phyloP scores from a whole-genome alignment of 2,113 vertebrate genomes.

The Empidonax alnorum region DNA sequence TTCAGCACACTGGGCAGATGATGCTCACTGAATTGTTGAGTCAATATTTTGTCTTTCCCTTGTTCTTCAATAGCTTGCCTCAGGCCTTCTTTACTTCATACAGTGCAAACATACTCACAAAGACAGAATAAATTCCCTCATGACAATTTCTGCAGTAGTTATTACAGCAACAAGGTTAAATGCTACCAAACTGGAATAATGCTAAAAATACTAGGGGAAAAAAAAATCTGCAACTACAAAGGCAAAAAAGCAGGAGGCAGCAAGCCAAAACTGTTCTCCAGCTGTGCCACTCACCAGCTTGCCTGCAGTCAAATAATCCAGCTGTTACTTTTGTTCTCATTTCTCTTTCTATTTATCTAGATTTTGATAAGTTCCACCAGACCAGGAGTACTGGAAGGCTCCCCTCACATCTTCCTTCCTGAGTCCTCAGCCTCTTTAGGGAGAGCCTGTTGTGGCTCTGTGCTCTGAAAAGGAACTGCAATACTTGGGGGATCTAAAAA shows the following conservation, averaged over 20 bases:
- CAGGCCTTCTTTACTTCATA: constrained; percentile 31
- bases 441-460: neutral
- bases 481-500: neutral
- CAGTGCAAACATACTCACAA: neutral
- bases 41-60: constrained; percentile 45
- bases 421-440: neutral
- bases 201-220: neutral
- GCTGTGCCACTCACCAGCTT: neutral
- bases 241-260: neutral
- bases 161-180: constrained; percentile 21
- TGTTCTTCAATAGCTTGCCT: constrained; percentile 9
- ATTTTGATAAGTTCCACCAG: neutral
- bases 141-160: constrained; percentile 2
- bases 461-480: neutral
- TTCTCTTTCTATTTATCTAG: neutral
- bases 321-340: neutral
- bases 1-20: neutral
- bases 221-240: neutral
- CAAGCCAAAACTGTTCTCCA: neutral
- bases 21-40: neutral
- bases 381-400: neutral
- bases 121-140: constrained; percentile 13
- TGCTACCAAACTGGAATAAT: neutral
- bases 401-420: neutral
- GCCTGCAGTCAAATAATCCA: neutral